Conservation (phyloP, 2,888 invertebrate species). For the Eurytoma adleriae region DNA sequence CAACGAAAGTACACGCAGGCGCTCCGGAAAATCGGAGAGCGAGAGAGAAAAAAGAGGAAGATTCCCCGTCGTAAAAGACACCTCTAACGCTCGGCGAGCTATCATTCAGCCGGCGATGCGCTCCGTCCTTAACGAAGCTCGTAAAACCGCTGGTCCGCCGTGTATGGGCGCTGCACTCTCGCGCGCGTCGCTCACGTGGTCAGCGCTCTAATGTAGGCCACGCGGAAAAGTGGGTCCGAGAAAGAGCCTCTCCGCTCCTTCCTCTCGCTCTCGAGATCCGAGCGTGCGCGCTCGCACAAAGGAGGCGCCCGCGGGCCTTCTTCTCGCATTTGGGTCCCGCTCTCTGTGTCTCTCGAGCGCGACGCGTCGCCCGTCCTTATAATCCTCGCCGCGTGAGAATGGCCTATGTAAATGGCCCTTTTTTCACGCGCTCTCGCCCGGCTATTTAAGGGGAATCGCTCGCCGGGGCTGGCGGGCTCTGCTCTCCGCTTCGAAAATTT, state of each 20-base stretch:
- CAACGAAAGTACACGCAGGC: too few relatives aligned
- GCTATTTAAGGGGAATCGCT: neutral
- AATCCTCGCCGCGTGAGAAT: constrained; percentile 13
- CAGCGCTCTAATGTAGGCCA: constrained; percentile 53
- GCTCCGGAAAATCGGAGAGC: neutral
- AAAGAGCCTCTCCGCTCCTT: constrained; percentile 19
- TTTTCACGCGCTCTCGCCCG: neutral
- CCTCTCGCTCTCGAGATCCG: constrained; percentile 29
- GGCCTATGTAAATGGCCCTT: constrained; percentile 33
- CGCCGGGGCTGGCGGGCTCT: neutral
- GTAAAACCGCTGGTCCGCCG: constrained; percentile 43
- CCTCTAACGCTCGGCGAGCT: too few relatives aligned
- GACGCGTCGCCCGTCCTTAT: neutral
- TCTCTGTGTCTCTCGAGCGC: neutral
- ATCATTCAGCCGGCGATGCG: too few relatives aligned
- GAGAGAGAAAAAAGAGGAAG: neutral
- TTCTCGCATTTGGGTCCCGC: constrained; percentile 32
- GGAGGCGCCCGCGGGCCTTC: constrained; percentile 17
- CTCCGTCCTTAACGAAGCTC: constrained; percentile 27
- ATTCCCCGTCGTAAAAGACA: too few relatives aligned
- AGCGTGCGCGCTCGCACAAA: constrained; percentile 6
- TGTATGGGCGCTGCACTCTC: constrained; percentile 11
- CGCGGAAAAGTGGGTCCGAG: constrained; percentile 58
- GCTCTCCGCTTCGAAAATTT: constrained; percentile 25
- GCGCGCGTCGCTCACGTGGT: neutral